These are phyloP conservation scores for Nemotelus pantherinus DNA, from an alignment of 2,888 invertebrate species.

Conservation along the genomic window DNA sequence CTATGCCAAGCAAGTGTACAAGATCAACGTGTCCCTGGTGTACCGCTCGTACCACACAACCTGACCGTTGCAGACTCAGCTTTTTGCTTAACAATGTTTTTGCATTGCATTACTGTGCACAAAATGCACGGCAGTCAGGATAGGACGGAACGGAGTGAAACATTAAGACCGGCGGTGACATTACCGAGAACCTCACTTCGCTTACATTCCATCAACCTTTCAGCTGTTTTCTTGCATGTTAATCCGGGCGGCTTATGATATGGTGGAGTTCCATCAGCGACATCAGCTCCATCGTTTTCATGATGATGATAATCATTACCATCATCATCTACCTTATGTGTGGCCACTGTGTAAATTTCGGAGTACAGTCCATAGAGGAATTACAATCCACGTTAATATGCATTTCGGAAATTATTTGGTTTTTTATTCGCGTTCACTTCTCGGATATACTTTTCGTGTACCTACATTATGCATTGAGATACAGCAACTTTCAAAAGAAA, in stretches of 20 bases:
- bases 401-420: no score
- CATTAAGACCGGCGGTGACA: background rate
- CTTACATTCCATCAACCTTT: slow-evolving; percentile 24
- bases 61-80: background rate
- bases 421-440: no score
- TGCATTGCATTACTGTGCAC: slow-evolving; percentile 13
- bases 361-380: no score
- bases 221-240: slow-evolving; percentile 30
- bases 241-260: slow-evolving; percentile 20
- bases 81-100: slow-evolving; percentile 36
- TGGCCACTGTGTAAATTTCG: background rate
- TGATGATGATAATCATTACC: background rate
- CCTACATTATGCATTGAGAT: no score
- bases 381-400: no score
- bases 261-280: background rate
- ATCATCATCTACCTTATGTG: slow-evolving; percentile 1
- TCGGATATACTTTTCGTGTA: no score
- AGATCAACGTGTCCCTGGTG: background rate
- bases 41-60: slow-evolving; percentile 24
- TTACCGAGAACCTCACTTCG: background rate
- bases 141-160: background rate
- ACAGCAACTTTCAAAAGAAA: no score
- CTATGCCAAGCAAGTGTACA: no score
- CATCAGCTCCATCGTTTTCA: background rate
- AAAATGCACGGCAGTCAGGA: background rate